Conservation (phyloP, 2,797 vertebrate genomes). For the Capromys pilorides region DNA sequence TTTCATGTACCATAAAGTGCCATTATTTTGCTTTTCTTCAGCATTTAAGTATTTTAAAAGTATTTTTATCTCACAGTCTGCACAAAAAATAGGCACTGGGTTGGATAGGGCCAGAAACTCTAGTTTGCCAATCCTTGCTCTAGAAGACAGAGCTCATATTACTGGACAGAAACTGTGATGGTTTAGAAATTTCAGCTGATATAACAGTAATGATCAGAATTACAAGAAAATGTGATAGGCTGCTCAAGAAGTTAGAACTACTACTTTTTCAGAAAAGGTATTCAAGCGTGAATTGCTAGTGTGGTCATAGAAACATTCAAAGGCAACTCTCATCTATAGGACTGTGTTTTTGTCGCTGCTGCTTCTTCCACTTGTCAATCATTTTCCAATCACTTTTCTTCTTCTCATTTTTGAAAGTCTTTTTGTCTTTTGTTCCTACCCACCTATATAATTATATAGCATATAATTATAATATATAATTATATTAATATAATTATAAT, state of each 20-base stretch:
- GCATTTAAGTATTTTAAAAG: constrained; percentile 46
- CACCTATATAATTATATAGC: too few relatives aligned
- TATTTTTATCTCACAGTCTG: constrained; percentile 10
- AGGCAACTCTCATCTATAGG: not conserved
- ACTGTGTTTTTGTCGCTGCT: constrained; percentile 28
- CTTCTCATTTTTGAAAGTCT: constrained; percentile 50
- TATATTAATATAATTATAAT: too few relatives aligned
- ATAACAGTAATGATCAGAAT: constrained; percentile 1
- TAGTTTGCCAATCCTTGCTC: constrained; percentile 28
- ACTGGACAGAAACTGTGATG: not conserved
- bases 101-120: not conserved
- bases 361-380: not conserved
- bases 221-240: not conserved
- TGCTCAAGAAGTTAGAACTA: constrained; percentile 54
- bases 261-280: constrained; percentile 21
- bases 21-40: constrained; percentile 8
- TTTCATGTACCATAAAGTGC: constrained; percentile 48
- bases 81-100: constrained; percentile 28
- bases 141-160: constrained; percentile 51
- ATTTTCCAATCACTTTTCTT: constrained; percentile 26
- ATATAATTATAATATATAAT: too few relatives aligned
- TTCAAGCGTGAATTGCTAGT: not conserved
- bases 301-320: constrained; percentile 1
- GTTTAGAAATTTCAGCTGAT: not conserved
- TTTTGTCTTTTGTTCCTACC: not conserved